phyloP scores from a whole-genome alignment of 2,888 invertebrate species.

The Polyploca ridens region DNA sequence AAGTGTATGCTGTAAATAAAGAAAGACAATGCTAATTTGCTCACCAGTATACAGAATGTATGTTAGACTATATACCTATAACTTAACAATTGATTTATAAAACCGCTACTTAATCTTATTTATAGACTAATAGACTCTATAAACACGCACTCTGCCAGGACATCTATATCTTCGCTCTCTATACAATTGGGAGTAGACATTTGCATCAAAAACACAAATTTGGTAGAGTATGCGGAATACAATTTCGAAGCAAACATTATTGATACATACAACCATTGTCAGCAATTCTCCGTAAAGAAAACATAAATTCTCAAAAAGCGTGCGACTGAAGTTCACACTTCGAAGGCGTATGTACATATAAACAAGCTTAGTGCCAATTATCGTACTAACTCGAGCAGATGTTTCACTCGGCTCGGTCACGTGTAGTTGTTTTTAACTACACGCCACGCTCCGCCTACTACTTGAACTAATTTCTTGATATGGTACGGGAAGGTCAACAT shows the following conservation, averaged over 20 bases:
- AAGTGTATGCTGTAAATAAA: no score
- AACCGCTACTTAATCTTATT: no score
- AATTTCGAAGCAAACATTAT: background rate
- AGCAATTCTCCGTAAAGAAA: background rate
- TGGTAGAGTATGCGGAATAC: no score
- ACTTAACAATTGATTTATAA: no score
- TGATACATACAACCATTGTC: background rate
- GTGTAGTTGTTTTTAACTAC: background rate
- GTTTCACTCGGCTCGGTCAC: conserved; percentile 3
- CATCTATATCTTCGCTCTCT: no score
- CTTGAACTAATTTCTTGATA: conserved; percentile 1
- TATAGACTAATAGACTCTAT: no score
- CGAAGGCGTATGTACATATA: background rate
- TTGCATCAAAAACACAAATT: no score
- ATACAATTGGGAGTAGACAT: no score
- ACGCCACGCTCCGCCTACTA: background rate
- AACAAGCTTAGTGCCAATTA: conserved; percentile 5
- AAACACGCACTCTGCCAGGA: no score
- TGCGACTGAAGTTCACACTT: background rate
- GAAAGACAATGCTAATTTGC: no score
- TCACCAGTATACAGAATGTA: no score
- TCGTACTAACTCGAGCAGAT: conserved; percentile 7
- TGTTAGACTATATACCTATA: no score
- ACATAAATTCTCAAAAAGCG: background rate
- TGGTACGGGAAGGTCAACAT: conserved; percentile 1